Conservation (phyloP, 1,140 invertebrate genomes). For the Pseudomyrmex concolor region DNA sequence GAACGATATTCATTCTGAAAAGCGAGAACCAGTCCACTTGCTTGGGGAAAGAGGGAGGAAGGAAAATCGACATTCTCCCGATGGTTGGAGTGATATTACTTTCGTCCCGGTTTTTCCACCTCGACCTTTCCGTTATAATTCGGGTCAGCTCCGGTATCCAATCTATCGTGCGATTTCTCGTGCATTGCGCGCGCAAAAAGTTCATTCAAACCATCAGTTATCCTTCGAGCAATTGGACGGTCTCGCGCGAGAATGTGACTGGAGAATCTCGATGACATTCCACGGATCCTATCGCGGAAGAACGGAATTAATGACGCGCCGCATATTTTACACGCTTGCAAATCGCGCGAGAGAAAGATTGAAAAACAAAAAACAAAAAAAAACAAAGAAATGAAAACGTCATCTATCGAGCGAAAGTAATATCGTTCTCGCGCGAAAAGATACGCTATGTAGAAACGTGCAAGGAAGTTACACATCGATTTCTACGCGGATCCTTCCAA, state of each 20-base stretch:
- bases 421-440: slow-evolving; percentile 8
- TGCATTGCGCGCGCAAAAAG: background rate
- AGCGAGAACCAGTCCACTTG: background rate
- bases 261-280: slow-evolving; percentile 5
- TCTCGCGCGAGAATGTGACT: slow-evolving; percentile 8
- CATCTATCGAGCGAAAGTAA: too few relatives aligned
- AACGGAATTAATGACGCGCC: background rate
- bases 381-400: too few relatives aligned
- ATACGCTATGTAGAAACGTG: background rate
- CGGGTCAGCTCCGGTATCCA: background rate
- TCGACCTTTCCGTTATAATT: background rate
- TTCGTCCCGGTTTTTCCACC: slow-evolving; percentile 3
- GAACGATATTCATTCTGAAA: slow-evolving; percentile 3
- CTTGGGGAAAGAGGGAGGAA: too few relatives aligned
- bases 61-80: slow-evolving; percentile 6
- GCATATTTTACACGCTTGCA: background rate
- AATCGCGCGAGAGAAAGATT: slow-evolving; percentile 8
- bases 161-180: slow-evolving; percentile 30
- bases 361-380: too few relatives aligned
- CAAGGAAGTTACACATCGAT: background rate
- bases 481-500: slow-evolving; percentile 10
- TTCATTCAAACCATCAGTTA: slow-evolving; percentile 4
- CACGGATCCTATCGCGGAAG: slow-evolving; percentile 5
- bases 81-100: background rate
- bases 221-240: background rate